phyloP scores from a whole-genome alignment of 2,888 invertebrate genomes.

The Ligdia adustata region DNA sequence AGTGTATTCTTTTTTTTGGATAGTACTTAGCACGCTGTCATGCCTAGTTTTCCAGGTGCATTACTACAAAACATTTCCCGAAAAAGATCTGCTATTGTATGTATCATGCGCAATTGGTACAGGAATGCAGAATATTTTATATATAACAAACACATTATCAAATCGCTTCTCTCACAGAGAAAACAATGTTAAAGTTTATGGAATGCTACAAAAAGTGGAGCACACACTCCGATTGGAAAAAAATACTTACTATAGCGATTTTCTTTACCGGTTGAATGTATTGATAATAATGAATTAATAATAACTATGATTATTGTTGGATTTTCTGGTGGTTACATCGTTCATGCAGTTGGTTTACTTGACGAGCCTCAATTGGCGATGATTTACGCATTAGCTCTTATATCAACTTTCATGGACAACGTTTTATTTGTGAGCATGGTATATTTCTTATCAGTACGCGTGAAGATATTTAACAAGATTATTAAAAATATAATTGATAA shows the following conservation, averaged over 20 bases:
- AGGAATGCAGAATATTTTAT: constrained; percentile 34
- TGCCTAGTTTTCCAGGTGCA: constrained; percentile 23
- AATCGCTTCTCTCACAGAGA: constrained; percentile 36
- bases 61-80: constrained; percentile 34
- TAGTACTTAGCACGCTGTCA: constrained; percentile 34
- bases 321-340: constrained; percentile 34
- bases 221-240: constrained; percentile 32
- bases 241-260: constrained; percentile 29
- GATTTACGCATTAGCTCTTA: constrained; percentile 22
- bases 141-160: constrained; percentile 33
- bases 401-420: constrained; percentile 40
- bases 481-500: constrained; percentile 22
- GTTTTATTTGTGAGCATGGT: constrained; percentile 37
- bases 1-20: constrained; percentile 41
- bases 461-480: constrained; percentile 40
- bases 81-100: constrained; percentile 27
- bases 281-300: too few species aligned
- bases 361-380: constrained; percentile 32
- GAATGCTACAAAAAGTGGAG: constrained; percentile 44
- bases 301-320: constrained; percentile 21
- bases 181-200: constrained; percentile 35
- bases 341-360: constrained; percentile 26
- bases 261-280: constrained; percentile 33
- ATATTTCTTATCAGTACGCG: constrained; percentile 39
- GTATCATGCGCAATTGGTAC: constrained; percentile 21